Conservation (phyloP, 2,113 vertebrate genomes). For the Chaetodon trifascialis region DNA sequence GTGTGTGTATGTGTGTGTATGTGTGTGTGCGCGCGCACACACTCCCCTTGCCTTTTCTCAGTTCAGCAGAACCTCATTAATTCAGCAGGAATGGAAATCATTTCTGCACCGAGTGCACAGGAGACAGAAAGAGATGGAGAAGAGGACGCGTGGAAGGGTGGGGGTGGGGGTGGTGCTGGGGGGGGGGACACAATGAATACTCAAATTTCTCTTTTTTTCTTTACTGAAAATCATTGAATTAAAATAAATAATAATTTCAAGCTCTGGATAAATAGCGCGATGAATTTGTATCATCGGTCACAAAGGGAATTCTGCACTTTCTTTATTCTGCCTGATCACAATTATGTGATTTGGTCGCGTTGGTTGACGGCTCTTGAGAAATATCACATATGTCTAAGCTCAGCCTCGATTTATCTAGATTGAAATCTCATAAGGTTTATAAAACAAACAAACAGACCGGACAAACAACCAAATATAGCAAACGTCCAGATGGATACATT, state of each 20-base stretch:
- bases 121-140: constrained; percentile 79
- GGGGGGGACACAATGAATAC: constrained; percentile 54
- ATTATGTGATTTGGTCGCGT: constrained; percentile 55
- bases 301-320: constrained; percentile 50
- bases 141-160: constrained; percentile 66
- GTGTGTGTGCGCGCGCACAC: constrained; percentile 55
- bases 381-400: constrained; percentile 57
- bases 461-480: constrained; percentile 72
- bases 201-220: constrained; percentile 70
- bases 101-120: constrained; percentile 84
- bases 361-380: constrained; percentile 55
- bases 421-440: constrained; percentile 55
- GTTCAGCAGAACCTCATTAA: constrained; percentile 91
- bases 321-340: constrained; percentile 46
- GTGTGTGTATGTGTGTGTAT: constrained; percentile 54
- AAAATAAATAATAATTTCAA: constrained; percentile 45
- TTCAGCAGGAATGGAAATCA: constrained; percentile 89
- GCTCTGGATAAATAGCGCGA: constrained; percentile 43
- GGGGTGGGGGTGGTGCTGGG: constrained; percentile 7
- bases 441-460: constrained; percentile 44
- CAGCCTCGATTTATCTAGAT: constrained; percentile 46
- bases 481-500: constrained; percentile 72
- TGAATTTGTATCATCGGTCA: constrained; percentile 35
- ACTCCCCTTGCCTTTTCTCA: constrained; percentile 80
- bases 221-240: constrained; percentile 53